These are phyloP conservation scores for Caenorhabditis afra DNA, from an alignment of 2,888 invertebrate species.

Conservation along the genomic window DNA sequence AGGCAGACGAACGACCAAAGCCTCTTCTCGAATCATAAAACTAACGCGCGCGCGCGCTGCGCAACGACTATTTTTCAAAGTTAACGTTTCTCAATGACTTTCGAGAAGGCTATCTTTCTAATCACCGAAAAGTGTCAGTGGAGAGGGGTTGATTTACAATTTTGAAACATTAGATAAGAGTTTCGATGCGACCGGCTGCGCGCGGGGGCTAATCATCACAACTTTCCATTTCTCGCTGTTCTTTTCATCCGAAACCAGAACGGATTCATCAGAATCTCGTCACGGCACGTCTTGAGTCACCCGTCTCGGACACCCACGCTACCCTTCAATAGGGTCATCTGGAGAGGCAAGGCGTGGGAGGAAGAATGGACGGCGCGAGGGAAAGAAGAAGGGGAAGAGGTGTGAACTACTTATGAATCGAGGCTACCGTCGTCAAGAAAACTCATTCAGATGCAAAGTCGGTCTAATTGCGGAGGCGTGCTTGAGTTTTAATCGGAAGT, in stretches of 20 bases:
- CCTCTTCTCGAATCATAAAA: slow-evolving; percentile 19
- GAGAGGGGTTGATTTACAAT: slow-evolving; percentile 33
- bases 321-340: slow-evolving; percentile 49
- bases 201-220: not conserved
- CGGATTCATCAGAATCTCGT: no score
- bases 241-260: slow-evolving; percentile 16
- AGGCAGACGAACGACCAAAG: slow-evolving; percentile 46
- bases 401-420: slow-evolving; percentile 20
- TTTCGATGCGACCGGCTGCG: slow-evolving; percentile 17
- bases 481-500: slow-evolving; percentile 2
- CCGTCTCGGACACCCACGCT: slow-evolving; percentile 45
- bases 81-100: no score
- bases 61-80: slow-evolving; percentile 1
- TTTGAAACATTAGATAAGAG: slow-evolving; percentile 35
- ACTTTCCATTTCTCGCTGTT: slow-evolving; percentile 13
- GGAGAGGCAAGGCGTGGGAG: slow-evolving; percentile 37
- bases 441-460: not conserved
- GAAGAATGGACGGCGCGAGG: slow-evolving; percentile 3
- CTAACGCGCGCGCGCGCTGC: not conserved
- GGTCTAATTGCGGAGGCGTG: not conserved
- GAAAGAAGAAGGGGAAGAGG: slow-evolving; percentile 11
- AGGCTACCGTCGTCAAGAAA: not conserved
- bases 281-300: slow-evolving; percentile 31
- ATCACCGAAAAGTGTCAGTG: slow-evolving; percentile 36
- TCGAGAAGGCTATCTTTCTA: not conserved